Evolutionary conservation across 2,797 vertebrate species (phyloP).

Genomic region (Crenichthys baileyi): DNA sequence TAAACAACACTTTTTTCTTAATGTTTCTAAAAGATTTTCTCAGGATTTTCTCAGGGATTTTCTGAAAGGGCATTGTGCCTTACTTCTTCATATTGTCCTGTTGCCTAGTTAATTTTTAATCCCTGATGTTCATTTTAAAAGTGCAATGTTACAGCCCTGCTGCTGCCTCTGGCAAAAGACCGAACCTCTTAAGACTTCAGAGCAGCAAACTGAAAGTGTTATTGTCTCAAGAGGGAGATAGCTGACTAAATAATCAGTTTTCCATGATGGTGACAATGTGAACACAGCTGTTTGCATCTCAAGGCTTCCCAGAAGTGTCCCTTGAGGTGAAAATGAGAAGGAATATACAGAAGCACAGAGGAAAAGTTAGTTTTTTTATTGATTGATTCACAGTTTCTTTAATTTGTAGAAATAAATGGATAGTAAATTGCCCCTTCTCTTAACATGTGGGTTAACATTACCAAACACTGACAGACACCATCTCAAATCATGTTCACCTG

Average conservation of each 20-base stretch:
- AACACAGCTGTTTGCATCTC: constrained; percentile 79
- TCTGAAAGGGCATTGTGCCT: constrained; percentile 1
- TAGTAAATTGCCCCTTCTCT: not conserved
- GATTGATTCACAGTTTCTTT: not conserved
- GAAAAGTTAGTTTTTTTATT: not conserved
- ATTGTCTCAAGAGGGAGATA: constrained; percentile 57
- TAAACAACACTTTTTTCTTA: not conserved
- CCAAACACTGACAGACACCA: not conserved
- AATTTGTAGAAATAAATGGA: not conserved
- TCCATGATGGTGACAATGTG: constrained; percentile 62
- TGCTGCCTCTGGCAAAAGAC: constrained; percentile 57
- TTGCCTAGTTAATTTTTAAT: constrained; percentile 56
- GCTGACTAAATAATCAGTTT: constrained; percentile 82
- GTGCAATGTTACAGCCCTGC: constrained; percentile 37
- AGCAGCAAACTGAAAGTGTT: constrained; percentile 52
- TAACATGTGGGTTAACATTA: not conserved
- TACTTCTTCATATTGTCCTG: constrained; percentile 15
- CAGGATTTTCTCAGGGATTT: constrained; percentile 25
- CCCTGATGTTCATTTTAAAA: constrained; percentile 63
- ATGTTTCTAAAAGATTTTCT: constrained; percentile 14
- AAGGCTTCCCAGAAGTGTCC: constrained; percentile 54
- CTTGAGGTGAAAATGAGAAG: constrained; percentile 41
- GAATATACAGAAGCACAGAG: constrained; percentile 28
- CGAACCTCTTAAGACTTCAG: constrained; percentile 46
- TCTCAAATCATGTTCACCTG: not conserved